Percentiles rank a stretch among this genome's conserved stretches.
These are phyloP conservation scores for Macropis europaea DNA, from an alignment of 2,888 invertebrate species.

Conservation along the genomic window DNA sequence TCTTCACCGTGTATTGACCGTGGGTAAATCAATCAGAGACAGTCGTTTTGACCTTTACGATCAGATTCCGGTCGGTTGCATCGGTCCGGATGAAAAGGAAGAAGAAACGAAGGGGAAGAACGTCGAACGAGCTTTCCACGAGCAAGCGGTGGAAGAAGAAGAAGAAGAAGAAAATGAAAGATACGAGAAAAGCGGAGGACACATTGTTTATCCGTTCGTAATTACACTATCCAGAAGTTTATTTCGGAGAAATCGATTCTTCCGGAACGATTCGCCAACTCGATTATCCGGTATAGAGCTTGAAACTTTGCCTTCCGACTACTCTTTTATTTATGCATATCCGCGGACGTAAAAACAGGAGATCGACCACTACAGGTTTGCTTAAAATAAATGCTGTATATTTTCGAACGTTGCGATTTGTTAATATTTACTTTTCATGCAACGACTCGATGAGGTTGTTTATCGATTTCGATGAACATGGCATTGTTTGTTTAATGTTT, in stretches of 20 bases:
- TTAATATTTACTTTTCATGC: no score
- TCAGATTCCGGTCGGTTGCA: slow-evolving; percentile 56
- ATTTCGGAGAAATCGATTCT: slow-evolving; percentile 41
- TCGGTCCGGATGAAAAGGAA: slow-evolving; percentile 8
- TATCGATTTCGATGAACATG: no score
- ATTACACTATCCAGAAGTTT: slow-evolving; percentile 49
- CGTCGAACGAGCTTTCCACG: background rate
- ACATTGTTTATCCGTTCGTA: slow-evolving; percentile 59
- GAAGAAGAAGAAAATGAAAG: background rate
- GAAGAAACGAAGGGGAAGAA: slow-evolving; percentile 1
- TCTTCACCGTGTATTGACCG: slow-evolving; percentile 67
- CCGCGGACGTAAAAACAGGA: no score
- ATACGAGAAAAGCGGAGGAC: background rate
- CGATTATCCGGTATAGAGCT: no score
- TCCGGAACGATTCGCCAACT: no score
- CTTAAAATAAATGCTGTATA: no score
- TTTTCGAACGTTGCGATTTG: no score
- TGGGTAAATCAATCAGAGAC: slow-evolving; percentile 68
- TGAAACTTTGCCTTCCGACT: no score
- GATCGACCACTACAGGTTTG: no score
- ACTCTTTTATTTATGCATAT: no score
- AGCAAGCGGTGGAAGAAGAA: background rate
- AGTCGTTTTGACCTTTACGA: slow-evolving; percentile 66
- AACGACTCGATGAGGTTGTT: no score
- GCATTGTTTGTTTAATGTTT: no score